phyloP scores from a whole-genome alignment of 2,888 invertebrate genomes.

The Colostygia pectinataria region DNA sequence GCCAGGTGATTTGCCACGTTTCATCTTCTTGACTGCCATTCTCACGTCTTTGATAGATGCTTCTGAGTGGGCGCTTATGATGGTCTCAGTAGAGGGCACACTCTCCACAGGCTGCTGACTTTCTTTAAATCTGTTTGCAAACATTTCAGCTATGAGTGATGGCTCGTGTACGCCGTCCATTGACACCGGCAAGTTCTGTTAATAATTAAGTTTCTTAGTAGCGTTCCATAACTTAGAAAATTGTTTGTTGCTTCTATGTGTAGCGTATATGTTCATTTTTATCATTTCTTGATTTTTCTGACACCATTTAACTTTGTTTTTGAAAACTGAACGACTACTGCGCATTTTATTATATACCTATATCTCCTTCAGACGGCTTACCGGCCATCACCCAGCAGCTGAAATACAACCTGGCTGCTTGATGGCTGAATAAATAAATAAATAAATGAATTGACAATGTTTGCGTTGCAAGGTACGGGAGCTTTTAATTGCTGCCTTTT shows the following conservation, averaged over 20 bases:
- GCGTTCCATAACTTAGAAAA: conserved; percentile 4
- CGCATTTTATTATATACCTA: conserved; percentile 10
- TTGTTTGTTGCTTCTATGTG: not conserved
- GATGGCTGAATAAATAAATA: not conserved
- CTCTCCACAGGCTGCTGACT: not conserved
- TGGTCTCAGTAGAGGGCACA: conserved; percentile 1
- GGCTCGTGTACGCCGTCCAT: conserved; percentile 4
- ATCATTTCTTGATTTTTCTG: not conserved
- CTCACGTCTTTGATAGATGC: not conserved
- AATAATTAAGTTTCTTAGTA: conserved; percentile 8
- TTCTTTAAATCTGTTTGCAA: not conserved
- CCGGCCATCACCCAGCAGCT: not conserved
- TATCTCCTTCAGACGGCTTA: conserved; percentile 1
- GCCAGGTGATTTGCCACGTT: conserved; percentile 12
- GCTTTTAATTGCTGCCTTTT: not conserved
- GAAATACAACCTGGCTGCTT: not conserved
- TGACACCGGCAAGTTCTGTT: conserved; percentile 6
- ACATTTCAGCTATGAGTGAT: conserved; percentile 2
- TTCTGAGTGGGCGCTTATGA: not conserved
- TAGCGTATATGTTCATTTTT: conserved; percentile 10
- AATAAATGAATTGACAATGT: not conserved
- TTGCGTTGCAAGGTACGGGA: not conserved
- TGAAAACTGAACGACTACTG: not conserved
- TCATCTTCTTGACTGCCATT: conserved; percentile 3
- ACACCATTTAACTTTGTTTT: conserved; percentile 10